Evolutionary conservation across 53 echinoderm and acorn worm species (phyloP).

Genomic region (Patiria pectinifera): DNA sequence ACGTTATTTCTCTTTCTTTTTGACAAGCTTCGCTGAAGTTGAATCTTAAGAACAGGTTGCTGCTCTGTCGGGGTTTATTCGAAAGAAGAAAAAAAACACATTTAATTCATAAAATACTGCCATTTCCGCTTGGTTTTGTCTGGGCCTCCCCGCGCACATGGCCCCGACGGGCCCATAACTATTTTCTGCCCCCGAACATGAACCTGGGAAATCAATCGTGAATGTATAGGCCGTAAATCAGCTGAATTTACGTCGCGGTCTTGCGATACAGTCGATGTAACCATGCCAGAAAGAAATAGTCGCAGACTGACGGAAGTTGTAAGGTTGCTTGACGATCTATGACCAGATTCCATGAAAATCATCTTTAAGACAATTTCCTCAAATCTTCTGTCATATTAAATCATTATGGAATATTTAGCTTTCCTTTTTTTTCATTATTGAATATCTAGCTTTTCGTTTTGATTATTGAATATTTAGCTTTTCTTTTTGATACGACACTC

Average conservation of each 20-base stretch:
- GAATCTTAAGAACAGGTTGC: constrained; percentile 46
- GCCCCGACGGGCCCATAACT: constrained; percentile 40
- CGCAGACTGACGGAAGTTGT: neutral
- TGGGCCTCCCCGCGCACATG: constrained; percentile 4
- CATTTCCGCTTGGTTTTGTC: constrained; percentile 35
- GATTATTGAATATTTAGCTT: too few relatives aligned
- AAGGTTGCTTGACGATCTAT: neutral
- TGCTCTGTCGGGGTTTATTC: neutral
- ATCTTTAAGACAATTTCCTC: too few relatives aligned
- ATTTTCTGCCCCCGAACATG: constrained; percentile 44
- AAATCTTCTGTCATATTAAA: too few relatives aligned
- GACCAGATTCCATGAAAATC: too few relatives aligned
- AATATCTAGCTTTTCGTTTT: too few relatives aligned
- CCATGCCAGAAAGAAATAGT: neutral
- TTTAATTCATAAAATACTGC: constrained; percentile 30
- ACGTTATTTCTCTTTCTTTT: neutral
- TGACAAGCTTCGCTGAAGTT: neutral
- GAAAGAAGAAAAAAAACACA: neutral
- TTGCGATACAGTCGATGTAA: neutral
- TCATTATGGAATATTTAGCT: too few relatives aligned
- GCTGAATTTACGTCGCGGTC: neutral
- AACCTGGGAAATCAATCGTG: constrained; percentile 25
- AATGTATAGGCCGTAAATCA: constrained; percentile 48
- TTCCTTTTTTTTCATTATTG: too few relatives aligned
- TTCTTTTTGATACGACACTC: too few relatives aligned